A percentile compares a stretch with the other conserved stretches of the same genome.
phyloP scores from a whole-genome alignment of 2,888 invertebrate genomes.

The Hypercompe scribonia region DNA sequence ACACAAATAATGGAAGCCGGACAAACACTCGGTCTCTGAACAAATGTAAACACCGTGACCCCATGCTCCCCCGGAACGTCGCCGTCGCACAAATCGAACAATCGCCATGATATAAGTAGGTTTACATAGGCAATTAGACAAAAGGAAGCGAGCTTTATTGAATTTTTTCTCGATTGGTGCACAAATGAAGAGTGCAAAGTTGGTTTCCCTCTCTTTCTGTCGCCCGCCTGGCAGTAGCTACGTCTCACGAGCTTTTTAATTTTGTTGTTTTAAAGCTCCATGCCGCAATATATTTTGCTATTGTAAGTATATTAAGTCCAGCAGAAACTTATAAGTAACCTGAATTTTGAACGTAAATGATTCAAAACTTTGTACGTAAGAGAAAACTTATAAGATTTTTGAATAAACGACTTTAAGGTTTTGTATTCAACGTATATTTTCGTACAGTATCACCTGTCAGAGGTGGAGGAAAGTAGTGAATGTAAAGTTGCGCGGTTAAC shows the following conservation, averaged over 20 bases:
- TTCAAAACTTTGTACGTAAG: slow-evolving; percentile 65
- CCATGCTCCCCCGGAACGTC: slow-evolving; percentile 60
- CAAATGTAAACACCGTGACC: slow-evolving; percentile 53
- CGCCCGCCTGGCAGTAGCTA: slow-evolving; percentile 65
- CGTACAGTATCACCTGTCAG: slow-evolving; percentile 64
- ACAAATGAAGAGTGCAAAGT: slow-evolving; percentile 81
- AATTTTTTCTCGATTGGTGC: slow-evolving; percentile 84
- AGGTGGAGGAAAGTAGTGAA: slow-evolving; percentile 65
- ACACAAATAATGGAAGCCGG: slow-evolving; percentile 26
- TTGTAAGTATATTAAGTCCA: slow-evolving; percentile 41
- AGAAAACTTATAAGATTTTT: slow-evolving; percentile 35
- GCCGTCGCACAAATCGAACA: slow-evolving; percentile 70
- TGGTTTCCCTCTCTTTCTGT: slow-evolving; percentile 75
- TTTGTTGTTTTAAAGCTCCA: slow-evolving; percentile 64
- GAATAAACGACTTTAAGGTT: slow-evolving; percentile 57
- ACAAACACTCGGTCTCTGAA: slow-evolving; percentile 31
- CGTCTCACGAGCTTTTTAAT: slow-evolving; percentile 70
- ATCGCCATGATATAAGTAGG: slow-evolving; percentile 70
- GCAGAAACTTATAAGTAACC: slow-evolving; percentile 54
- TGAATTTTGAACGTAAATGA: slow-evolving; percentile 59
- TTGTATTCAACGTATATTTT: slow-evolving; percentile 59
- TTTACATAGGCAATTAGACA: slow-evolving; percentile 83
- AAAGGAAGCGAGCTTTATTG: slow-evolving; percentile 83
- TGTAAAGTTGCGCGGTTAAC: slow-evolving; percentile 77
- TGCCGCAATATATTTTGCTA: slow-evolving; percentile 45